Evolutionary conservation across 2,113 vertebrate species (phyloP).

Genomic region (Balaenoptera acutorostrata): DNA sequence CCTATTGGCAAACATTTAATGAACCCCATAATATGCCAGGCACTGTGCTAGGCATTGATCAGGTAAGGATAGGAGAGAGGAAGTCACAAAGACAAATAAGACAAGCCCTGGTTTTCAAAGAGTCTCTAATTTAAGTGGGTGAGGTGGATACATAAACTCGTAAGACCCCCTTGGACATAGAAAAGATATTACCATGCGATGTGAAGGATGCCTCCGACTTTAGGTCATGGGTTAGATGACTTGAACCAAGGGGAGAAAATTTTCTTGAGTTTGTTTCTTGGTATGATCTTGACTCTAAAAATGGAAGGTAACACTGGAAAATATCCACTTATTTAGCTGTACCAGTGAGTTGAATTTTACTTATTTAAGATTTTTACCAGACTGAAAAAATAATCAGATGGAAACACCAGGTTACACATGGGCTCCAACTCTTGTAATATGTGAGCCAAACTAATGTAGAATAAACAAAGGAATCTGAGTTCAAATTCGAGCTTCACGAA

Average conservation of each 20-base stretch:
- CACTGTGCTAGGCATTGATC: not conserved
- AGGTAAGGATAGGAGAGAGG: not conserved
- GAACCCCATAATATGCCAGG: not conserved
- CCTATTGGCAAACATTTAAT: not conserved
- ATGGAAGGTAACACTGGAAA: not conserved
- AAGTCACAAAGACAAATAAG: not conserved
- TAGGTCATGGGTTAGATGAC: not conserved
- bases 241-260: not conserved
- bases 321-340: not conserved
- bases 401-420: not conserved
- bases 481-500: not conserved
- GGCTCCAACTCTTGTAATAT: not conserved
- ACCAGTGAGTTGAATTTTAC: not conserved
- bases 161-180: no score
- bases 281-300: not conserved
- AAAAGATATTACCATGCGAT: not conserved
- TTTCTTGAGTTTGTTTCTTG: not conserved
- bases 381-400: not conserved
- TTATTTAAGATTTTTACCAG: not conserved
- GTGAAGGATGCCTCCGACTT: not conserved
- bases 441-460: not conserved
- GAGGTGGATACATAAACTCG: not conserved
- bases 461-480: not conserved
- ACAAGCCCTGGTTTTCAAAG: not conserved
- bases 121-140: not conserved